Conservation (phyloP, 2,113 vertebrate species). For the Saguinus imperator region DNA sequence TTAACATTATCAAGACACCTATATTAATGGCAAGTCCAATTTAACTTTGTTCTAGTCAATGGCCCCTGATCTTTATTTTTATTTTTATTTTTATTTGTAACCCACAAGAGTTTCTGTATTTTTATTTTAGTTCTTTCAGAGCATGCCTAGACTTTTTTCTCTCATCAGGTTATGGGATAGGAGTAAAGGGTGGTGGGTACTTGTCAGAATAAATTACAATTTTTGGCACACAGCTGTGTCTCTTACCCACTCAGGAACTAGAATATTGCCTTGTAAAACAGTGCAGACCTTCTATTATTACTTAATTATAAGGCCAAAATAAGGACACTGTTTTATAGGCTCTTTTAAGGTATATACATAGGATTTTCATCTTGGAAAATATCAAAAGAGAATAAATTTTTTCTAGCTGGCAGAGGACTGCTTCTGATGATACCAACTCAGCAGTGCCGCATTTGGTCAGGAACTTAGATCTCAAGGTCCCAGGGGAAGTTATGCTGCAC, state of each 20-base stretch:
- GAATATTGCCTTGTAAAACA: constrained; percentile 69
- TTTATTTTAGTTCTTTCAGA: constrained; percentile 43
- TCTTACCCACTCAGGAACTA: constrained; percentile 68
- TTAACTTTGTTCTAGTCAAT: background rate
- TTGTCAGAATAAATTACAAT: constrained; percentile 61
- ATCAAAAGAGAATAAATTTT: constrained; percentile 66
- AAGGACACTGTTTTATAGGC: constrained; percentile 75
- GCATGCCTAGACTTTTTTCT: background rate
- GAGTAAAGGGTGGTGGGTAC: background rate
- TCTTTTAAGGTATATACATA: constrained; percentile 73
- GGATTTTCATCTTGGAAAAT: constrained; percentile 72
- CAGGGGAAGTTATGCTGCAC: accelerated
- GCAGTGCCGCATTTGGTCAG: background rate
- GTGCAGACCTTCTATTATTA: constrained; percentile 65
- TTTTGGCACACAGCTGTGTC: constrained; percentile 62
- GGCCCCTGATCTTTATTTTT: accelerated
- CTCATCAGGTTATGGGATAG: constrained; percentile 25
- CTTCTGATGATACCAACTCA: background rate
- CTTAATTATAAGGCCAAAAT: constrained; percentile 79
- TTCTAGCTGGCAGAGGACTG: background rate
- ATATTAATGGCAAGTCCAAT: background rate
- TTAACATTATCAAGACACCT: background rate
- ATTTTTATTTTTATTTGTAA: background rate
- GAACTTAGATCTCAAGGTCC: background rate
- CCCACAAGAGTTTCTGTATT: background rate